These are phyloP conservation scores for Xiphophorus maculatus DNA, from an alignment of 2,113 vertebrate genomes.

Conservation along the genomic window DNA sequence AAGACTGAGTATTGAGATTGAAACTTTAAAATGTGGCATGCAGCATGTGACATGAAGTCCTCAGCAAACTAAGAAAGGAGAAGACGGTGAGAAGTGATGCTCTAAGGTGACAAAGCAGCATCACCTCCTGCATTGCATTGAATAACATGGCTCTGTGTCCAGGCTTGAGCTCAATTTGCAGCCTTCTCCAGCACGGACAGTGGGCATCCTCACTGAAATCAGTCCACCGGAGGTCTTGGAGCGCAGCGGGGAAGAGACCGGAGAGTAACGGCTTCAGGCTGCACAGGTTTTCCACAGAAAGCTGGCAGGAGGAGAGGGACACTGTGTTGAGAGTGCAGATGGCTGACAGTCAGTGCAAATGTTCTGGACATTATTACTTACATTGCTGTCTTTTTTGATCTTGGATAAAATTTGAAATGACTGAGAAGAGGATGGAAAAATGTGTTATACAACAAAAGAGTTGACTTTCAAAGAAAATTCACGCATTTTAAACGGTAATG, in stretches of 20 bases:
- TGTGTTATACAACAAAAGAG: neutral
- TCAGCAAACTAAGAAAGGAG: slow-evolving; percentile 3
- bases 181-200: slow-evolving; percentile 82
- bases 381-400: slow-evolving; percentile 79
- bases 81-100: slow-evolving; percentile 7
- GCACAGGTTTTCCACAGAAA: slow-evolving; percentile 76
- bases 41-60: neutral
- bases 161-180: slow-evolving; percentile 80
- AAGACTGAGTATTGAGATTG: neutral
- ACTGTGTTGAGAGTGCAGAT: slow-evolving; percentile 13
- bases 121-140: slow-evolving; percentile 83
- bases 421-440: slow-evolving; percentile 61
- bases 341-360: slow-evolving; percentile 12
- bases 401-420: slow-evolving; percentile 82
- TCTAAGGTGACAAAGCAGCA: neutral
- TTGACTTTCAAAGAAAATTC: neutral
- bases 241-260: slow-evolving; percentile 80
- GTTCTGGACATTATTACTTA: slow-evolving; percentile 70
- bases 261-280: slow-evolving; percentile 79
- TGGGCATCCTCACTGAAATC: slow-evolving; percentile 55
- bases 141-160: slow-evolving; percentile 83
- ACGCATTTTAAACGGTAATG: neutral
- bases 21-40: neutral
- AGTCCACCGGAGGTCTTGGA: slow-evolving; percentile 75
- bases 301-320: slow-evolving; percentile 58